These are phyloP conservation scores for Drosophila anomalipes DNA, from an alignment of 2,888 invertebrate species.

Conservation along the genomic window DNA sequence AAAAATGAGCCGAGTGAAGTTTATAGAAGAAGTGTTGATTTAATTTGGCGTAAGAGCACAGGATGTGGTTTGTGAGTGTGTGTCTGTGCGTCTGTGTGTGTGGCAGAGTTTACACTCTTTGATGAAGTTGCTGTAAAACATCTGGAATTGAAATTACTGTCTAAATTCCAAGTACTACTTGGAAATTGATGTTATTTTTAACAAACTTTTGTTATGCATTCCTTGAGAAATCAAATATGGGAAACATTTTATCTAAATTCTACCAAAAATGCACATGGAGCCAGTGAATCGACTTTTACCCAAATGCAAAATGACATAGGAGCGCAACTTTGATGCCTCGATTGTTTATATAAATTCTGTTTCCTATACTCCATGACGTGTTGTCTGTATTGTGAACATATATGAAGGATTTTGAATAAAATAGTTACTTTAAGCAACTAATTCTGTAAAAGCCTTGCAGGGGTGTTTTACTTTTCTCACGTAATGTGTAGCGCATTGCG, in stretches of 20 bases:
- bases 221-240: neutral
- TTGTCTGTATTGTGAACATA: neutral
- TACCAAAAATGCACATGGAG: neutral
- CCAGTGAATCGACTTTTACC: neutral
- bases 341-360: neutral
- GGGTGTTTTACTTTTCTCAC: neutral
- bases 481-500: neutral
- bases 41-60: slow-evolving; percentile 30
- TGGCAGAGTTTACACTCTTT: slow-evolving; percentile 30
- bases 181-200: neutral
- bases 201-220: neutral
- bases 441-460: neutral
- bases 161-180: neutral
- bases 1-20: slow-evolving; percentile 28
- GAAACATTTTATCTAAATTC: slow-evolving; percentile 8
- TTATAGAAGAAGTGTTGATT: slow-evolving; percentile 25
- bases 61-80: slow-evolving; percentile 33
- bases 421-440: neutral
- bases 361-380: neutral
- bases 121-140: slow-evolving; percentile 30
- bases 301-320: neutral
- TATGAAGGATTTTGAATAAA: neutral
- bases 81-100: slow-evolving; percentile 3
- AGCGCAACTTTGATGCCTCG: neutral
- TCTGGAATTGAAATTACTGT: slow-evolving; percentile 7